phyloP scores from a whole-genome alignment of 2,888 invertebrate species.

The Mythimna albipuncta region DNA sequence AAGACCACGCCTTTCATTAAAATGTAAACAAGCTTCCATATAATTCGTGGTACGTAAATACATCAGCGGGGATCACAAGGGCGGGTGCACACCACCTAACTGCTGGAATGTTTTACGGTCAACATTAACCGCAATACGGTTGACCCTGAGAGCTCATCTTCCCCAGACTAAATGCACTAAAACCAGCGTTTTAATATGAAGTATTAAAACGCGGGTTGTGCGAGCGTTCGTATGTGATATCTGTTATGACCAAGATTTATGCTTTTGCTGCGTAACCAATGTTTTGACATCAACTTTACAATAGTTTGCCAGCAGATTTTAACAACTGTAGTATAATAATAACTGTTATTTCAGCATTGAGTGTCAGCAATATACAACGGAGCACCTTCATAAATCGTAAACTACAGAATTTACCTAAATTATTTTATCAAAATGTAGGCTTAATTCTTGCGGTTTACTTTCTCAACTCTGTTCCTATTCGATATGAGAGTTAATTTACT shows the following conservation, averaged over 20 bases:
- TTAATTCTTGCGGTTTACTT: constrained; percentile 1
- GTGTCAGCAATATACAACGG: not conserved
- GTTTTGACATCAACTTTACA: constrained; percentile 17
- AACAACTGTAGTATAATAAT: constrained; percentile 1
- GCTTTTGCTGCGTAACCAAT: constrained; percentile 26
- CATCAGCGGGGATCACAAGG: constrained; percentile 74
- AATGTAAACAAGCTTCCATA: constrained; percentile 85
- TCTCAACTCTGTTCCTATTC: constrained; percentile 4
- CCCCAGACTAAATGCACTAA: constrained; percentile 66
- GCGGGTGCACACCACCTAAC: constrained; percentile 64
- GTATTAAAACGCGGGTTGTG: constrained; percentile 2
- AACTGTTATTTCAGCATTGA: not conserved
- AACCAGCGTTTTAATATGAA: constrained; percentile 60
- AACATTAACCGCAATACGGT: constrained; percentile 77
- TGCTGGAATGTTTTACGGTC: constrained; percentile 78
- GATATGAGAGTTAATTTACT: constrained; percentile 1
- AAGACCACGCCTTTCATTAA: constrained; percentile 82
- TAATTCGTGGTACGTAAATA: constrained; percentile 81
- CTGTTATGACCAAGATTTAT: constrained; percentile 28
- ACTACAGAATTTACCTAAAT: not conserved
- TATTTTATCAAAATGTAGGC: not conserved
- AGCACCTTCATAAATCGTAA: not conserved
- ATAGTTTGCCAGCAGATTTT: constrained; percentile 24
- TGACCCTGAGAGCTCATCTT: constrained; percentile 71
- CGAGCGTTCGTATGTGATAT: constrained; percentile 38